Evolutionary conservation across 2,113 vertebrate species (phyloP).

Genomic region (Conger conger): DNA sequence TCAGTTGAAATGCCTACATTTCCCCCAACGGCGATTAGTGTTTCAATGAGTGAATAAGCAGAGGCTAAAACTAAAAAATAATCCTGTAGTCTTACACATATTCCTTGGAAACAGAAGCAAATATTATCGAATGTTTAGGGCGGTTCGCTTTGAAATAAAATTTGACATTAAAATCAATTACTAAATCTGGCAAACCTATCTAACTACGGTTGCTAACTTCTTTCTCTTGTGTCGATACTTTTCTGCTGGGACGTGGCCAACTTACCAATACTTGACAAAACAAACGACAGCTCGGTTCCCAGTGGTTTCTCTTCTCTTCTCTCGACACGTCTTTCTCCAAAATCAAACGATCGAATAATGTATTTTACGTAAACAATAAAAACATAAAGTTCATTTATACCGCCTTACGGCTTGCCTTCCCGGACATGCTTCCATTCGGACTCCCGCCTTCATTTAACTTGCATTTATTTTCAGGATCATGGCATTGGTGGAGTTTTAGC

Average conservation of each 20-base stretch:
- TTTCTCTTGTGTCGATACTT: neutral
- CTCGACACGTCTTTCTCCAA: neutral
- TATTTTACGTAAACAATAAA: neutral
- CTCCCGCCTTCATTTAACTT: neutral
- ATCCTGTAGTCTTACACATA: neutral
- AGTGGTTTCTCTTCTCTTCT: neutral
- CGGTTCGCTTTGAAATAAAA: neutral
- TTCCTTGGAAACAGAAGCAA: neutral
- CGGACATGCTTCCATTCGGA: neutral
- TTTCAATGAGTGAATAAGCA: no score
- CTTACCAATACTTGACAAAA: conserved; percentile 39
- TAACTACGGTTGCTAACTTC: neutral
- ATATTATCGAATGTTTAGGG: no score
- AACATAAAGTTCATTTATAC: neutral
- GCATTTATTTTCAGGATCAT: neutral
- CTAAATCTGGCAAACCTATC: neutral
- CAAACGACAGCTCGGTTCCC: neutral
- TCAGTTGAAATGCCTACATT: neutral
- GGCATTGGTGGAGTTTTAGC: neutral
- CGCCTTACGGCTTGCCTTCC: neutral
- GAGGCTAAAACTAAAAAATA: no score
- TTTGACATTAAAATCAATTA: neutral
- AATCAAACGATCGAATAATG: neutral
- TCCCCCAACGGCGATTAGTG: neutral
- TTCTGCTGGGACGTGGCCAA: neutral